phyloP scores from a whole-genome alignment of 1,140 invertebrate genomes.

The Ceratitis capitata region DNA sequence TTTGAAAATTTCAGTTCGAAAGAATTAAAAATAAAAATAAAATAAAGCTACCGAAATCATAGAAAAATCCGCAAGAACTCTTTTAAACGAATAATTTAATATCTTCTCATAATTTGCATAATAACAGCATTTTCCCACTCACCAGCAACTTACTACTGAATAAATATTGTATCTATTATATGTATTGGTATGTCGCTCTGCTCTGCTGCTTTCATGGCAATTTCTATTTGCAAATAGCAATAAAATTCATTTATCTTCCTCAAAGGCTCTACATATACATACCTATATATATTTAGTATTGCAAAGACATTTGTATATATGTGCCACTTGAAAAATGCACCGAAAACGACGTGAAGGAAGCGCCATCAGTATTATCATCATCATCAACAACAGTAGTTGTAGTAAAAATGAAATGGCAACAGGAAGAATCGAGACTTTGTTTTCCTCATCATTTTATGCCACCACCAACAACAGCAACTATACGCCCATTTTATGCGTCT shows the following conservation, averaged over 20 bases:
- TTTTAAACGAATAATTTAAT: neutral
- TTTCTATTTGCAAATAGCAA: neutral
- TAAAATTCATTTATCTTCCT: conserved; percentile 33
- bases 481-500: neutral
- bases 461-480: too few relatives aligned
- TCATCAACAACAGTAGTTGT: neutral
- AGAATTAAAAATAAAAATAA: too few relatives aligned
- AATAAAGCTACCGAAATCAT: too few relatives aligned
- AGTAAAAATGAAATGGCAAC: neutral
- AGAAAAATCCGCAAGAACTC: too few relatives aligned
- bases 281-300: neutral
- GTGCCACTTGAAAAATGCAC: neutral
- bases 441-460: neutral
- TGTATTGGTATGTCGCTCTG: neutral
- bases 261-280: neutral
- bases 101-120: neutral
- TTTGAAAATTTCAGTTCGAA: too few relatives aligned
- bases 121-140: neutral
- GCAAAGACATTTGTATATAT: conserved; percentile 21
- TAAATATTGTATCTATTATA: neutral
- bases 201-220: neutral
- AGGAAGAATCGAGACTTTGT: neutral
- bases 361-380: neutral
- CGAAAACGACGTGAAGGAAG: neutral
- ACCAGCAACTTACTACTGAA: neutral